Evolutionary conservation across 2,797 vertebrate species (phyloP), one percentile per base, ranked within the genome.

Genomic region (Botia almorhae): DNA sequence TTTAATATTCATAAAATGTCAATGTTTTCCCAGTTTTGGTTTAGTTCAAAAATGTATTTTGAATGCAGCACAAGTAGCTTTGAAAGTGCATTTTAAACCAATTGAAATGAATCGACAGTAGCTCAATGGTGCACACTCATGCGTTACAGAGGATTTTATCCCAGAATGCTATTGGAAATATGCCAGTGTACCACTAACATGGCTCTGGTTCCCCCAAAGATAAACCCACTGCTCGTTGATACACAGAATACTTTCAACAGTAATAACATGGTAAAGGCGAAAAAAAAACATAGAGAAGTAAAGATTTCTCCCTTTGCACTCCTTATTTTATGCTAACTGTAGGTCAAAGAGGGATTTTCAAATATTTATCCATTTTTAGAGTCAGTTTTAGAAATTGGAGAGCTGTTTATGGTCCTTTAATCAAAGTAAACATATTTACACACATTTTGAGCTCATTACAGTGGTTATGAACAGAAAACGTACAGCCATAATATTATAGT

Each of bases 71-170:
- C 55, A 79, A 82, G 71, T 78, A 71, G 74, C 64, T 87, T 85
- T 83, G 56, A 84, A 85, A 82, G 60, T 78, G 80, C 69, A 85
- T 85, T 87, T 86, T 33, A 79, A 87, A 77, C 78, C 78, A 86
- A 80, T 85, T 88, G 75, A 85, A 80, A 84, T 71, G 76, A 82
- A 81, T 83, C 82, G 85, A 79, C 78, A 80, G 70, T 65, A 63
- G 55, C 74, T 76, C 75, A 79, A 39, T 53, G 68, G 70, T 76
- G 50, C 75, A 75, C 78, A 65, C 74, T 76, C 79, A 82, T 79
- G 76, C 61, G 74, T 80, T 88, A 81, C 78, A 86, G 74, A 76
- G 83, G 81, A 84, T 87, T 84, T 81, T 67, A 85, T 84, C 64
- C 65, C 26, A 73, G 51, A 80, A 81, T 64, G 51, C 55, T 78